phyloP scores from a whole-genome alignment of 2,888 invertebrate genomes.

The Agrypnus murinus region DNA sequence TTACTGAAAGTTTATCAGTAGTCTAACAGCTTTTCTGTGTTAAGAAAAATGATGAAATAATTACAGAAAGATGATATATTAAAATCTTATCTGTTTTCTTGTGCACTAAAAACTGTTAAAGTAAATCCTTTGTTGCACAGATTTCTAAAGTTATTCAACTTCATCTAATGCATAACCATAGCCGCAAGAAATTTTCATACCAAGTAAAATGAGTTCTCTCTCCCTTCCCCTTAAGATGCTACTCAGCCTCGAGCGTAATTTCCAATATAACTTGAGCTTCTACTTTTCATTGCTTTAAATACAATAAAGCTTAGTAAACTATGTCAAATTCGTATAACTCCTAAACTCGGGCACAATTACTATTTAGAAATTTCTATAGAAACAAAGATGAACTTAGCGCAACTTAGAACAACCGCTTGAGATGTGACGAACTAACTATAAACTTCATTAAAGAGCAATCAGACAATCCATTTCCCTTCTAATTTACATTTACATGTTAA shows the following conservation, averaged over 20 bases:
- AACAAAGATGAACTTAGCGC: slow-evolving; percentile 26
- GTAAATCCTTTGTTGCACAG: slow-evolving; percentile 14
- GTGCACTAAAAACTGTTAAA: slow-evolving; percentile 1
- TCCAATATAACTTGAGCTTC: slow-evolving; percentile 36
- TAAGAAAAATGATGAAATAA: too few species aligned
- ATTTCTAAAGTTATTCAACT: slow-evolving; percentile 35
- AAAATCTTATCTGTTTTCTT: background rate
- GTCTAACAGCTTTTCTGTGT: too few species aligned
- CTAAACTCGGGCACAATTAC: slow-evolving; percentile 31
- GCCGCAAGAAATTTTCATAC: slow-evolving; percentile 29
- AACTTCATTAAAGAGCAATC: slow-evolving; percentile 45
- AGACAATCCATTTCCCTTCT: slow-evolving; percentile 28
- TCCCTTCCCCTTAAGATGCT: slow-evolving; percentile 14
- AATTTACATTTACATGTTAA: slow-evolving; percentile 38
- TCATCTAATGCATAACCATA: slow-evolving; percentile 24
- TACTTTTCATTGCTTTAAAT: slow-evolving; percentile 39
- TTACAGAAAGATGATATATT: background rate
- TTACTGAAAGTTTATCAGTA: too few species aligned
- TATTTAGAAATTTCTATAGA: slow-evolving; percentile 36
- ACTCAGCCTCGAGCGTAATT: slow-evolving; percentile 26
- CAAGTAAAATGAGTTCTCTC: slow-evolving; percentile 14
- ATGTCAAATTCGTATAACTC: slow-evolving; percentile 30
- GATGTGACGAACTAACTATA: slow-evolving; percentile 32
- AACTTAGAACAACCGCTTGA: slow-evolving; percentile 18
- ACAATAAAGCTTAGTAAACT: slow-evolving; percentile 34